A percentile compares a stretch with the other conserved stretches of the same genome.
phyloP scores from a whole-genome alignment of 2,888 invertebrate species.

The Pristionchus entomophagus region DNA sequence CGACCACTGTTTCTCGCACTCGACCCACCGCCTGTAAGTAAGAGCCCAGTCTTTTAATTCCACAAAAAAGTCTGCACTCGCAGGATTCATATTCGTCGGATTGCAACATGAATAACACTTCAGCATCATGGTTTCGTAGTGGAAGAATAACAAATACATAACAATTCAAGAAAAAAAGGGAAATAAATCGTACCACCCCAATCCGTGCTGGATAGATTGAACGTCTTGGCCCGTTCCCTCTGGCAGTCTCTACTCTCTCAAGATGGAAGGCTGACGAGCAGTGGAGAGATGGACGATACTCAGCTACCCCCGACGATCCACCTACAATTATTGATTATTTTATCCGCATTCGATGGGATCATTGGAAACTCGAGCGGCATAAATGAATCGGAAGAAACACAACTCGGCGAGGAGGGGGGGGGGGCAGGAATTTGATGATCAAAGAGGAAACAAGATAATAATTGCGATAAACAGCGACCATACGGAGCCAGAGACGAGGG shows the following conservation, averaged over 20 bases:
- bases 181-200: neutral
- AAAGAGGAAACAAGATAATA: neutral
- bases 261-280: neutral
- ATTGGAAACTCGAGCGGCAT: neutral
- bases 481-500: slow-evolving; percentile 13
- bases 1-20: slow-evolving; percentile 28
- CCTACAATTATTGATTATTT: neutral
- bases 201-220: slow-evolving; percentile 22
- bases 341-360: neutral
- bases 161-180: too few species aligned
- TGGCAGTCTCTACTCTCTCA: neutral
- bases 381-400: neutral
- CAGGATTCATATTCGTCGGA: neutral
- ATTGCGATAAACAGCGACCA: slow-evolving; percentile 27
- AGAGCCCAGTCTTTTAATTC: neutral
- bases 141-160: too few species aligned
- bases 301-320: slow-evolving; percentile 29
- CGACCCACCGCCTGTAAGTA: neutral
- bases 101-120: neutral
- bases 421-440: too few species aligned
- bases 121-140: too few species aligned
- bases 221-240: neutral
- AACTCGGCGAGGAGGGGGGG: too few species aligned
- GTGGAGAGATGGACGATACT: slow-evolving; percentile 11
- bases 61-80: neutral